Base-by-base conservation (phyloP, 2,888 invertebrate genomes). In the Tribolium freemani region DNA sequence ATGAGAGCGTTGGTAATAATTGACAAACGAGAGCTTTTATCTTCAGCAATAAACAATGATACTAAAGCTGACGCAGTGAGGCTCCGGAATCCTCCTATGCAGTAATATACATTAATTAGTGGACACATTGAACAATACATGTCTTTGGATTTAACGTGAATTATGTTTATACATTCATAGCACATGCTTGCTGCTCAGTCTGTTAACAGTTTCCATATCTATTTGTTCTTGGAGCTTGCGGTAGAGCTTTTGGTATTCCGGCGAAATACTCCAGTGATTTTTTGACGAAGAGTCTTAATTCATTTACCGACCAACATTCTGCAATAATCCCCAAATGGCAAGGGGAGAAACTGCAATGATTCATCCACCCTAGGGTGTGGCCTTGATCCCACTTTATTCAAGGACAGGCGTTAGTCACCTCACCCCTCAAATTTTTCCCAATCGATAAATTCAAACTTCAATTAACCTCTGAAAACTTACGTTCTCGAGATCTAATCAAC, bases 51-150 rank as follows among this genome's bases (percentile, higher is more conserved):
- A 72, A 72, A 72, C 68, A 72, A 68, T 63, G 63, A 72, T 50
- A 67, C 46, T 66, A 71, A 58, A 71, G 64, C 71, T 66, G 58
- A 60, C 57, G 44, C 46, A 8, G 50, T 54, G 61, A 50, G 53
- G 48, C 46, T 48, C 48, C 45, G 57, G 50, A 72, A 72, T 72
- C 56, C 72, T 68, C 56, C 61, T 67, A 70, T 66, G 67, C 70
- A 70, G 73, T 51, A 66, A 46, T 58, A 51, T 74, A 71, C 69
- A 75, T 76, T 75, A 76, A 75, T 75, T 70, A 76, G 75, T 71
- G 74, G 74, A 71, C 73, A 72, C 60, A 69, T 64, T 26, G 63
- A 70, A 71, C 75, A 75, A 75, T 73, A 74, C 56, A 72, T 69
- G 71, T 74, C 74, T 71, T 71, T 53, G 75, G 75, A 73, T 74